These are phyloP conservation scores for Heliothis virescens DNA, from an alignment of 1,140 invertebrate species.

Conservation along the genomic window DNA sequence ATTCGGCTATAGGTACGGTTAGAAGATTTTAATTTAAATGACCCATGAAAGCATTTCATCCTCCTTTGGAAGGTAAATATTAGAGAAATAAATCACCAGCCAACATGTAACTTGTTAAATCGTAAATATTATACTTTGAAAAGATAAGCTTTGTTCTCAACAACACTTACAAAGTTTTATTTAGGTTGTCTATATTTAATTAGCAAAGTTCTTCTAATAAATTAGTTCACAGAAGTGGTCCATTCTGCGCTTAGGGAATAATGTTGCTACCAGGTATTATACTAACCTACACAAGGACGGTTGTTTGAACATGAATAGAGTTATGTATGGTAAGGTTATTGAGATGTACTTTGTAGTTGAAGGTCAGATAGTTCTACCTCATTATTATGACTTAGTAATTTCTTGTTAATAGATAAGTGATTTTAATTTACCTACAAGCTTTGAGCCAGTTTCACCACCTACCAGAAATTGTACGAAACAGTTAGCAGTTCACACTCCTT, in stretches of 20 bases:
- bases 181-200: slow-evolving; percentile 39
- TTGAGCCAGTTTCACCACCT: no score
- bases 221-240: slow-evolving; percentile 24
- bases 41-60: slow-evolving; percentile 61
- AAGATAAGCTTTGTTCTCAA: slow-evolving; percentile 35
- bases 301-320: background rate
- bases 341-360: background rate
- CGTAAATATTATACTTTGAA: slow-evolving; percentile 30
- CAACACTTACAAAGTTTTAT: slow-evolving; percentile 28
- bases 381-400: no score
- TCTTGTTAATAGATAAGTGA: no score
- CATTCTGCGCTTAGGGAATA: background rate
- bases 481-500: background rate
- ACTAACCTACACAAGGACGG: background rate
- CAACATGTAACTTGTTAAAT: slow-evolving; percentile 26
- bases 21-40: slow-evolving; percentile 65
- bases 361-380: no score
- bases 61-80: slow-evolving; percentile 45
- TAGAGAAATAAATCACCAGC: slow-evolving; percentile 33
- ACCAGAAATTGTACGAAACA: no score
- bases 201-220: slow-evolving; percentile 44
- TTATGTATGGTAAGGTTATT: background rate
- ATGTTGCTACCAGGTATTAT: background rate
- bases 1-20: slow-evolving; percentile 56
- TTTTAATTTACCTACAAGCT: no score